phyloP scores from a whole-genome alignment of 2,888 invertebrate species.

The Sinelater perroti region DNA sequence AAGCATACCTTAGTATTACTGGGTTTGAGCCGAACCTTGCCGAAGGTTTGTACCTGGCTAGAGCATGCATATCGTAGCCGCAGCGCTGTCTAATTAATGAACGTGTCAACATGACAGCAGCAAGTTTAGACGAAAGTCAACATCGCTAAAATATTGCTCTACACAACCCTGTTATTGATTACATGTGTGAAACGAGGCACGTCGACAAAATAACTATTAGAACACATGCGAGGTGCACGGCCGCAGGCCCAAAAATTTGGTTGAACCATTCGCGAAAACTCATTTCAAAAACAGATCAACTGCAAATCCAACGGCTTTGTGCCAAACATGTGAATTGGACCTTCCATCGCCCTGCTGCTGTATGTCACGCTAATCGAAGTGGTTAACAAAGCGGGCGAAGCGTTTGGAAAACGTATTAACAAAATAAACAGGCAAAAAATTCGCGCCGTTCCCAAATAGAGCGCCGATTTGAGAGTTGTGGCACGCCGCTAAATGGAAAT shows the following conservation, averaged over 20 bases:
- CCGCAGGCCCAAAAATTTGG: background rate
- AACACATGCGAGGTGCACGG: slow-evolving; percentile 1
- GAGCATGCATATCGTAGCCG: slow-evolving; percentile 32
- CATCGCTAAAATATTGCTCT: slow-evolving; percentile 40
- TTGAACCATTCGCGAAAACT: too few species aligned
- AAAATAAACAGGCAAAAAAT: background rate
- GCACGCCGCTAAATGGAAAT: slow-evolving; percentile 17
- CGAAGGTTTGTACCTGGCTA: slow-evolving; percentile 25
- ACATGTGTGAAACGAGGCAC: slow-evolving; percentile 33
- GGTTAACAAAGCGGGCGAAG: too few species aligned
- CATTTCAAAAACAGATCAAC: too few species aligned
- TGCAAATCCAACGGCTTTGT: too few species aligned
- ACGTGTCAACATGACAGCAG: slow-evolving; percentile 44
- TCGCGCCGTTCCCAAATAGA: background rate
- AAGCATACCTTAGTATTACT: slow-evolving; percentile 13
- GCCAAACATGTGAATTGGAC: too few species aligned
- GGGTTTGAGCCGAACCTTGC: slow-evolving; percentile 1
- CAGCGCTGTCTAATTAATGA: slow-evolving; percentile 43
- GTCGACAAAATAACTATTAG: slow-evolving; percentile 33
- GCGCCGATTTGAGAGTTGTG: slow-evolving; percentile 1
- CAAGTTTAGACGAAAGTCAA: slow-evolving; percentile 42
- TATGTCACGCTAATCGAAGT: too few species aligned
- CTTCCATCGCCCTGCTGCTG: too few species aligned
- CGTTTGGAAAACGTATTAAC: background rate
- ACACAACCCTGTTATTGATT: slow-evolving; percentile 36